These are phyloP conservation scores for Caenorhabditis latens DNA, from an alignment of 1,140 invertebrate species.

Conservation along the genomic window DNA sequence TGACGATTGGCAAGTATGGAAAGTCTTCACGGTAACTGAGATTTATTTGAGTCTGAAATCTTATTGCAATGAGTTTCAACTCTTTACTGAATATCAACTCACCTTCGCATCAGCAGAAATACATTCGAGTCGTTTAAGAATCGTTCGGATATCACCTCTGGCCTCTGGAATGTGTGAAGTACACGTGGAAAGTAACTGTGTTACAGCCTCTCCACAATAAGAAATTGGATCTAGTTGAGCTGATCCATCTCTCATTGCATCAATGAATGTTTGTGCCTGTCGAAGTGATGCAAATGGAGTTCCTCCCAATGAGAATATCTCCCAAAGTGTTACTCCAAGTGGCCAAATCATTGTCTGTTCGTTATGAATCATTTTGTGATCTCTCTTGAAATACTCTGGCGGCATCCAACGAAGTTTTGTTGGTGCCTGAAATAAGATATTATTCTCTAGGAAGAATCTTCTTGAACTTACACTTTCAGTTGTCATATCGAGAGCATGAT, in stretches of 20 bases:
- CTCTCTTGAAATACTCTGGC: constrained; percentile 34
- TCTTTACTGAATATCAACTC: background rate
- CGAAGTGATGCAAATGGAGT: constrained; percentile 36
- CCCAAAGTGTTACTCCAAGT: constrained; percentile 52
- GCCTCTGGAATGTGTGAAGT: constrained; percentile 27
- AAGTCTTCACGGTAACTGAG: constrained; percentile 31
- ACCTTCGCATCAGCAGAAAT: constrained; percentile 34
- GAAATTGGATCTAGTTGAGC: constrained; percentile 20
- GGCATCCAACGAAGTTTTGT: constrained; percentile 40
- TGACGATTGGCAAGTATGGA: constrained; percentile 45
- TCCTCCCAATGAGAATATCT: constrained; percentile 46
- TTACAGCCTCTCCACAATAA: constrained; percentile 45
- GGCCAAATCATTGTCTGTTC: constrained; percentile 40
- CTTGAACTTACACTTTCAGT: constrained; percentile 18
- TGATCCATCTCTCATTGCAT: constrained; percentile 28
- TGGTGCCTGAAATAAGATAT: background rate
- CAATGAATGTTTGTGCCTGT: constrained; percentile 30
- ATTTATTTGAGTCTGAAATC: constrained; percentile 36
- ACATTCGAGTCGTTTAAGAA: constrained; percentile 36
- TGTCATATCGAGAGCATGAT: constrained; percentile 46
- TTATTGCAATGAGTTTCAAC: background rate
- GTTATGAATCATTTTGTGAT: constrained; percentile 40
- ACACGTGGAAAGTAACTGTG: constrained; percentile 16
- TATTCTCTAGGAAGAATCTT: too few species aligned
- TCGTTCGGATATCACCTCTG: constrained; percentile 36